Base-by-base conservation (phyloP, 2,797 vertebrate species). In the Aselliscus stoliczkanus region DNA sequence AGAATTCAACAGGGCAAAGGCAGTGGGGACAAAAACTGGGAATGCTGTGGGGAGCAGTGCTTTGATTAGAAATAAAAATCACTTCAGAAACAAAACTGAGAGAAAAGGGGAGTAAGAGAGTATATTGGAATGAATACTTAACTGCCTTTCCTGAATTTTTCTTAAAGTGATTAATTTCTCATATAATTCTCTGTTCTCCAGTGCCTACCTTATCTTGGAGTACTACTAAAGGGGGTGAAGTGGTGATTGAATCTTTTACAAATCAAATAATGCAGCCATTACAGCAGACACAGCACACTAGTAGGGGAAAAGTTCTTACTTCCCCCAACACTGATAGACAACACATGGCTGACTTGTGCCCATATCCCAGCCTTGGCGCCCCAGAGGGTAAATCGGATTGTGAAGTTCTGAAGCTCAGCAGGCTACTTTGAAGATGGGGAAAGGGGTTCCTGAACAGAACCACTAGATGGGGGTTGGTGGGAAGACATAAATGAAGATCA, bases 21-120 rank as follows among this genome's bases (percentile, higher is more conserved):
- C 15, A 15, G 21, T n/a, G 1, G 1, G 60, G 6, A 64, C 27
- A 62, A 86, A 85, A 92, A 82, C 21, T 44, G 42, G 20, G 17
- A 70, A 95, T 64, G 21, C 73, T 89, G 56, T 58, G 39, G 20
- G 14, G 25, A 94, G 42, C 65, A 31, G 58, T 64, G 23, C 37
- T 89, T 89, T 29, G 58, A 69, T 21, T 72, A 44, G 31, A 86
- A 94, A 88, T 56, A 69, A 79, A 97, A 89, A 86, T 87, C 58
- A 80, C 56, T 54, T 67, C 37, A 80, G 52, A 81, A 11, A 37
- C 64, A 92, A 72, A 50, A 23, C 52, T 47, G 25, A 83, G 15
- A 31, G 17, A 42, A 67, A 73, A 67, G 9, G 10, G 42, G 29
- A 94, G 21, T 69, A 39, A 39, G 14, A 29, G 27, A 69, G 54